Conservation (phyloP, 2,797 vertebrate species). For the Lutjanus argentimaculatus region DNA sequence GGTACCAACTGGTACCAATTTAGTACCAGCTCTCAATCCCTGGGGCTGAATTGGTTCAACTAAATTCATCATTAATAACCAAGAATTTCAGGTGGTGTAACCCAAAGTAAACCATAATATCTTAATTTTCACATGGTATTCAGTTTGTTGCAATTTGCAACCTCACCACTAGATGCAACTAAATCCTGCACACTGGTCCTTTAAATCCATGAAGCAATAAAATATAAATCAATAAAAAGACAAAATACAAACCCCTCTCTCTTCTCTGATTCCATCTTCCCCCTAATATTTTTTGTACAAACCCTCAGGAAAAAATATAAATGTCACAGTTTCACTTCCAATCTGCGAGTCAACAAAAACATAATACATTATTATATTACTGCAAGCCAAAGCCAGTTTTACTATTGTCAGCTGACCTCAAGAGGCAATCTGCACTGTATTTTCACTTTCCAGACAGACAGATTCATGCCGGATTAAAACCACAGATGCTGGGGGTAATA, state of each 20-base stretch:
- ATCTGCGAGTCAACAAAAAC: background rate
- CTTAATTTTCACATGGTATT: too few relatives aligned
- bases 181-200: too few relatives aligned
- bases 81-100: background rate
- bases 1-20: too few relatives aligned
- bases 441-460: slow-evolving; percentile 39
- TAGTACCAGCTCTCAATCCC: too few relatives aligned
- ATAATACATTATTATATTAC: background rate
- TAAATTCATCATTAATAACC: too few relatives aligned
- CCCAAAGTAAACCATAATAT: background rate
- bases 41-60: too few relatives aligned
- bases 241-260: background rate
- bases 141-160: too few relatives aligned
- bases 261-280: background rate
- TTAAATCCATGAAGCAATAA: slow-evolving; percentile 1
- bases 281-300: background rate
- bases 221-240: background rate
- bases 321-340: background rate
- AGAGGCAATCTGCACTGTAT: background rate
- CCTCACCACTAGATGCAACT: too few relatives aligned
- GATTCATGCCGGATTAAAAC: slow-evolving; percentile 35
- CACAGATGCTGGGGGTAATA: slow-evolving; percentile 55
- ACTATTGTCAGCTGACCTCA: background rate
- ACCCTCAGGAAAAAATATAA: background rate
- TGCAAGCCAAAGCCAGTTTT: background rate